phyloP scores from a whole-genome alignment of 2,113 vertebrate genomes.

The Leucosticte australis region DNA sequence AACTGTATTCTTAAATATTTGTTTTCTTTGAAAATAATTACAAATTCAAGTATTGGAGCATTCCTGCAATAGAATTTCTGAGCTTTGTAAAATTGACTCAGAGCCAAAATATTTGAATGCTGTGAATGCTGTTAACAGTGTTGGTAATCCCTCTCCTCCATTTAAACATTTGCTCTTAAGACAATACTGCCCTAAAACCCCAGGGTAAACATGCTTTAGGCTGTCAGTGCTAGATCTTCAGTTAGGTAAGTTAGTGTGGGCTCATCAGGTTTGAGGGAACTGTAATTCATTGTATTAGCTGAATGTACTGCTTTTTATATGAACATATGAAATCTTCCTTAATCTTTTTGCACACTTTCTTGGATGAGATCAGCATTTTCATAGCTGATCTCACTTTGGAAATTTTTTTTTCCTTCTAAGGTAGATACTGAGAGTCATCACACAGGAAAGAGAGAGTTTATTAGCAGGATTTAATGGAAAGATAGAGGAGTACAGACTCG shows the following conservation, averaged over 20 bases:
- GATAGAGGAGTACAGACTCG: neutral
- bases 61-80: neutral
- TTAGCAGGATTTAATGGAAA: neutral
- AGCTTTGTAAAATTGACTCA: neutral
- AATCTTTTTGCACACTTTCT: neutral
- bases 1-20: neutral
- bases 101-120: neutral
- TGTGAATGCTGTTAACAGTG: neutral
- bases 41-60: neutral
- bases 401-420: neutral
- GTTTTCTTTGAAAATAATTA: neutral
- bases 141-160: neutral
- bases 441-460: neutral
- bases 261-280: neutral
- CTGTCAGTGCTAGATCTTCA: neutral
- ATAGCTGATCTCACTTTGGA: neutral
- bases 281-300: neutral
- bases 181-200: neutral
- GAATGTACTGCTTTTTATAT: neutral
- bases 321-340: neutral
- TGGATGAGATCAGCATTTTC: neutral
- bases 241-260: neutral
- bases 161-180: neutral
- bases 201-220: neutral
- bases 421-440: neutral